phyloP scores from a whole-genome alignment of 2,888 invertebrate genomes.

The Agriopis marginaria region DNA sequence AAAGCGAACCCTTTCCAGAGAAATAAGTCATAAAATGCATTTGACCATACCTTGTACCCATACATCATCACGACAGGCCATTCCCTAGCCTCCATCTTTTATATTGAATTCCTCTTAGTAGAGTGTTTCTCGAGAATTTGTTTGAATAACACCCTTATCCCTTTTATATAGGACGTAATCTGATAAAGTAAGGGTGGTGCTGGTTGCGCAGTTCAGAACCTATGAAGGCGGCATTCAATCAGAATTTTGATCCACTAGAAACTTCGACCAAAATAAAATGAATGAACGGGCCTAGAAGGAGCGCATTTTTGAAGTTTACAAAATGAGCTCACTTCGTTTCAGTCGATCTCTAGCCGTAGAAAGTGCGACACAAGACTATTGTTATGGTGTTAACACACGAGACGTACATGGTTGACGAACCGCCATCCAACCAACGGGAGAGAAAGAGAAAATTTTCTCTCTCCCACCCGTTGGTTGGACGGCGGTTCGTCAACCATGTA shows the following conservation, averaged over 20 bases:
- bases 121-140: constrained; percentile 33
- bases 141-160: constrained; percentile 41
- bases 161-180: constrained; percentile 36
- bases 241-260: constrained; percentile 9
- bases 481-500: too few species aligned
- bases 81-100: constrained; percentile 19
- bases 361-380: too few species aligned
- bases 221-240: constrained; percentile 11
- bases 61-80: constrained; percentile 20
- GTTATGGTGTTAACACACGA: too few species aligned
- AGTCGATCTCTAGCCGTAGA: too few species aligned
- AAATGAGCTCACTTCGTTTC: too few species aligned
- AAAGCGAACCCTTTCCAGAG: too few species aligned
- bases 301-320: too few species aligned
- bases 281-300: too few species aligned
- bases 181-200: constrained; percentile 30
- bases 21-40: not conserved
- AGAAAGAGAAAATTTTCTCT: too few species aligned
- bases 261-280: not conserved
- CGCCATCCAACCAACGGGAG: too few species aligned
- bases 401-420: too few species aligned
- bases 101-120: constrained; percentile 31
- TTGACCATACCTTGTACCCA: constrained; percentile 5
- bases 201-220: constrained; percentile 15
- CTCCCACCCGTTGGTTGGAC: too few species aligned